Base-by-base conservation (phyloP, 2,113 vertebrate species). In the Channa argus region DNA sequence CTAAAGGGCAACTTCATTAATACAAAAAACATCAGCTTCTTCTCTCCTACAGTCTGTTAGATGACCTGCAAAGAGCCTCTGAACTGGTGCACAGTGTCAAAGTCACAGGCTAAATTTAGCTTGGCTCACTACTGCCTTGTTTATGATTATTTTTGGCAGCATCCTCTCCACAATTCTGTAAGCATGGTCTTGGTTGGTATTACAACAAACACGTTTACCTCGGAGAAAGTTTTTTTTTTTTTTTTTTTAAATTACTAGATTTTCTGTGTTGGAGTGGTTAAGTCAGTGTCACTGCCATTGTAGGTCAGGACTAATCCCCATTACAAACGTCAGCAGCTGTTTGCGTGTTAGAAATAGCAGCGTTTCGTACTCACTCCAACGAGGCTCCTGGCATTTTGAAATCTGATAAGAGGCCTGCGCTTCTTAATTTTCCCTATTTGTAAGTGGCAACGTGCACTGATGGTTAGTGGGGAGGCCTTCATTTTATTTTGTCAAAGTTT, bases 321-420 rank as follows among this genome's bases (percentile, higher is more conserved):
- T 77, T 80, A 72, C 77, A 76, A 82, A 70, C 63, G 58, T 55
- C 55, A 85, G 80, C 85, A 88, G 89, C 88, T 89, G 87, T 63
- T 65, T 49, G 71, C 46, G 41, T 68, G 84, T 83, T 85, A 68
- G 79, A 92, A 92, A 93, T 88, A 89, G 89, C 74, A 80, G 56
- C 62, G 63, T 86, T 84, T 80, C 79, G 74, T 83, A 69, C 60
- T 79, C 84, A 64, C 79, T 81, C 79, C 70, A 83, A 24, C 59
- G 67, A 60, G 51, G 53, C 65, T 73, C 47, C 37, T 75, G 81
- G 75, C 87, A 80, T 80, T 79, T 74, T 54, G 89, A 88, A 91
- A 92, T 85, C 47, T 70, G 90, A 92, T 73, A 80, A 24, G 39
- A 78, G 83, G 88, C 67, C 66, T 65, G 69, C 73, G 45, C 61